phyloP scores from a whole-genome alignment of 2,113 vertebrate species.

The Scomber japonicus region DNA sequence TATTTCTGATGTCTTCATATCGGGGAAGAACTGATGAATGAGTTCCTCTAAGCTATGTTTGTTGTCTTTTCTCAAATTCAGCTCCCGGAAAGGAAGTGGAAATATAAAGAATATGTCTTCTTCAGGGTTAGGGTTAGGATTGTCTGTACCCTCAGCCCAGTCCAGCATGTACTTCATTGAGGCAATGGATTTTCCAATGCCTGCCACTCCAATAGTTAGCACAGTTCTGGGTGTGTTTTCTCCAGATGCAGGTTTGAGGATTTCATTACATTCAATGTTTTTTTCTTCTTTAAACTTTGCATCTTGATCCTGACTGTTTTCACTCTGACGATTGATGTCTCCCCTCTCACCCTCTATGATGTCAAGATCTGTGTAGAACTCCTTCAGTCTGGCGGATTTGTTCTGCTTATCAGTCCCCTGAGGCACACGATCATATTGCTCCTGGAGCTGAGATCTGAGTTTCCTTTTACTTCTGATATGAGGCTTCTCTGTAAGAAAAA shows the following conservation, averaged over 20 bases:
- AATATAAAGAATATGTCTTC: slow-evolving; percentile 24
- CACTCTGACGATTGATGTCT: slow-evolving; percentile 18
- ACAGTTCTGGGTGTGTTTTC: slow-evolving; percentile 20
- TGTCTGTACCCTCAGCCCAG: slow-evolving; percentile 48
- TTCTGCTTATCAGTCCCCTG: slow-evolving; percentile 45
- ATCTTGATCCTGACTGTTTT: neutral
- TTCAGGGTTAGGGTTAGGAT: too few species aligned
- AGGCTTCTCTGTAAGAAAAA: slow-evolving; percentile 37
- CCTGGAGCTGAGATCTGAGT: slow-evolving; percentile 37
- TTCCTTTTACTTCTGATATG: neutral
- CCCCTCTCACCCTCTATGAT: slow-evolving; percentile 48
- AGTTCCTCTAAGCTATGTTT: neutral
- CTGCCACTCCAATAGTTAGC: slow-evolving; percentile 63
- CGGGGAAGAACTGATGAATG: slow-evolving; percentile 28
- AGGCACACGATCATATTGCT: slow-evolving; percentile 24
- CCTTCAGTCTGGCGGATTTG: slow-evolving; percentile 33
- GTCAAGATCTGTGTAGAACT: slow-evolving; percentile 64
- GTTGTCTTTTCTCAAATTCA: slow-evolving; percentile 48
- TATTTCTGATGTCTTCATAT: slow-evolving; percentile 67
- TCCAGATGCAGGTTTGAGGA: slow-evolving; percentile 16
- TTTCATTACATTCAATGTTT: slow-evolving; percentile 39
- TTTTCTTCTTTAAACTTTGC: slow-evolving; percentile 58
- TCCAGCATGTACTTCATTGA: slow-evolving; percentile 69
- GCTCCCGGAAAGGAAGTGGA: slow-evolving; percentile 56
- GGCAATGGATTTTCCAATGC: slow-evolving; percentile 61